Base-by-base conservation (phyloP, 2,113 vertebrate genomes). In the Prunella fulvescens region DNA sequence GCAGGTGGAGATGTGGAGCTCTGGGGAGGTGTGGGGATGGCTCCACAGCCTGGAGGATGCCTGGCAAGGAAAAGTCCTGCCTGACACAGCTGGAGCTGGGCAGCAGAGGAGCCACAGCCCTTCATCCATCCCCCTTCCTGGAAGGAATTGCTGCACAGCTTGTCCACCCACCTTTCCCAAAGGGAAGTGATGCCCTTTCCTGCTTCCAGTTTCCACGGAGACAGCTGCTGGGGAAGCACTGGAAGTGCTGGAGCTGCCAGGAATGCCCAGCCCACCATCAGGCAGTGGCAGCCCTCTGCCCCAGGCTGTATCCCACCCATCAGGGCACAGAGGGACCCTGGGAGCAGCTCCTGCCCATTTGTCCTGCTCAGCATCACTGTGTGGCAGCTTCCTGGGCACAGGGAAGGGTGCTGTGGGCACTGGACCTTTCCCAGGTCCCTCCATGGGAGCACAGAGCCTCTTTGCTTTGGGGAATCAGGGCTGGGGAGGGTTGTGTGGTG, bases 121-220 rank as follows among this genome's bases (percentile, higher is more conserved):
- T 31, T 23, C 56, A 18, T 74, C 62, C 37, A 16, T 3, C 50
- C 37, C 29, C 10, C 5, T 40, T 29, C 14, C 35, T 56, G 66
- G 61, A 13, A 39, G 60, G 65, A 82, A 45, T 24, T 25, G 29
- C 66, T 62, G 74, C 11, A 4, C 48, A 45, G 54, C 88, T 67
- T 10, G 5, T 33, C 45, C 51, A 31, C 65, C 48, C 19, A 3
- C 62, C 14, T 57, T 65, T 51, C 72, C 65, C 45, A n/a, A 56
- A 81, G 77, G 35, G 37, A 60, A 62, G 24, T 0, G 2, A 47
- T 69, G 88, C 42, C 84, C 48, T 19, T 40, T 82, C 83, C 88
- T 50, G 29, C 3, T 61, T 93, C 71, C 71, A 69, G 86, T 95
- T 96, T 90, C 88, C 94, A 91, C 94, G 94, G 95, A 92, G 88